Percentiles rank a stretch among this genome's conserved stretches.
phyloP scores from a whole-genome alignment of 1,140 invertebrate species.

The Hirudo medicinalis region DNA sequence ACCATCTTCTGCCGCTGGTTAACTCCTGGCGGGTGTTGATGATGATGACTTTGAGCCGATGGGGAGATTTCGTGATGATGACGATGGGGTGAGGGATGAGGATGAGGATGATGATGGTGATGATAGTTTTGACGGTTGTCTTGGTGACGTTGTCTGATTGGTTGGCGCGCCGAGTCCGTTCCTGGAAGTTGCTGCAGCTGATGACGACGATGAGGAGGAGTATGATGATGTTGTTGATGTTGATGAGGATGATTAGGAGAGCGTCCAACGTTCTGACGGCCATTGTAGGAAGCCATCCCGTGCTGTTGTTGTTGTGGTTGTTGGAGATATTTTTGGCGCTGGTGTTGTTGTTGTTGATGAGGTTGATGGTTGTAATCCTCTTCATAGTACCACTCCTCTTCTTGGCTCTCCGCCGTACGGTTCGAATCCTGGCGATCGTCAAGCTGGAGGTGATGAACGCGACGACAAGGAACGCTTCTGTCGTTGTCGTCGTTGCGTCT shows the following conservation, averaged over 20 bases:
- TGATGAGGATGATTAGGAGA: background rate
- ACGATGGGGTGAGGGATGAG: background rate
- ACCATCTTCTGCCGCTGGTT: too few species aligned
- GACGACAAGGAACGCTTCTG: too few species aligned
- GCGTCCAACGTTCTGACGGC: background rate
- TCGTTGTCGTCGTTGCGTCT: background rate
- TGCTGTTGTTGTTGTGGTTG: background rate
- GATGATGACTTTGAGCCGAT: background rate
- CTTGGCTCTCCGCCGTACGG: too few species aligned
- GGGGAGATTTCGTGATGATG: background rate
- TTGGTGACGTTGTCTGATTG: background rate
- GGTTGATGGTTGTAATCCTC: background rate
- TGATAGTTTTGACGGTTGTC: background rate
- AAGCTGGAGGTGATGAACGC: background rate
- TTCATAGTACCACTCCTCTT: too few species aligned
- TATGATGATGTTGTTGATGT: background rate
- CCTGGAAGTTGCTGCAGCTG: background rate
- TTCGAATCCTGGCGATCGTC: too few species aligned
- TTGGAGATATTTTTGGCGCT: background rate
- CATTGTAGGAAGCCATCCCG: background rate
- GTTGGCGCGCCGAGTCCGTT: background rate
- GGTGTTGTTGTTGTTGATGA: background rate
- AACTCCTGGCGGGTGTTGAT: background rate
- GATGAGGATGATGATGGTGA: background rate
- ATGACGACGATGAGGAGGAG: background rate